Base-by-base conservation (phyloP, 2,797 vertebrate genomes). In the Eremophila alpestris region DNA sequence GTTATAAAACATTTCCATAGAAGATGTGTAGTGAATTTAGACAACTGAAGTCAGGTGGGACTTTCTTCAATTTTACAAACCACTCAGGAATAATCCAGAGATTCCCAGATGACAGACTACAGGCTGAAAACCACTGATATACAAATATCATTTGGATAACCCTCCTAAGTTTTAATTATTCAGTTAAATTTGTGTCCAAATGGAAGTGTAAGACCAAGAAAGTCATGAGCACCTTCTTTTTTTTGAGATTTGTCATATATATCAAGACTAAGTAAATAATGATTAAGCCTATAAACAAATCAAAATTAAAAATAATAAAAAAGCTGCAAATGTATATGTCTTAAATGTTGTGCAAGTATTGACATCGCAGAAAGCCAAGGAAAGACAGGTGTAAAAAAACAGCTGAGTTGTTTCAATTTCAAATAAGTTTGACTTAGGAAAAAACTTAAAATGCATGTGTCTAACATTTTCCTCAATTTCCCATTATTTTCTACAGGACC, bases 91-190 rank as follows among this genome's bases (percentile, higher is more conserved):
- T 89, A 93, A 90, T 76, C 86, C 70, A 65, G 59, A 94, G 40
- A 84, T 87, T 86, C 55, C 83, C 94, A 89, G 70, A 90, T 62
- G 59, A 74, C 83, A 90, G 59, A 59, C 51, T 93, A 74, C 60
- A 70, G 87, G 84, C 76, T 87, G 75, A 83, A 94, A 92, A 70
- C 19, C 45, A 59, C 59, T 85, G 68, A 83, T 87, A 78, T 70
- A 89, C 32, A 79, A 71, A 59, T 82, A 95, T 43, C 17, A 70
- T 82, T 77, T 80, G 34, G 78, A 46, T 91, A 95, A 92, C 84
- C 71, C 41, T 89, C 55, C 63, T 70, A 90, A 90, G n/a, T 45
- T 92, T 90, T 95, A 91, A 73, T 88, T 84, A 78, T 82, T 84
- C 51, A 84, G 45, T 55, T 92, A 68, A 76, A 77, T 41, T 62